Evolutionary conservation across 2,113 vertebrate genomes (phyloP), one percentile per base, ranked within the genome.

Genomic region (Bufo gargarizans): DNA sequence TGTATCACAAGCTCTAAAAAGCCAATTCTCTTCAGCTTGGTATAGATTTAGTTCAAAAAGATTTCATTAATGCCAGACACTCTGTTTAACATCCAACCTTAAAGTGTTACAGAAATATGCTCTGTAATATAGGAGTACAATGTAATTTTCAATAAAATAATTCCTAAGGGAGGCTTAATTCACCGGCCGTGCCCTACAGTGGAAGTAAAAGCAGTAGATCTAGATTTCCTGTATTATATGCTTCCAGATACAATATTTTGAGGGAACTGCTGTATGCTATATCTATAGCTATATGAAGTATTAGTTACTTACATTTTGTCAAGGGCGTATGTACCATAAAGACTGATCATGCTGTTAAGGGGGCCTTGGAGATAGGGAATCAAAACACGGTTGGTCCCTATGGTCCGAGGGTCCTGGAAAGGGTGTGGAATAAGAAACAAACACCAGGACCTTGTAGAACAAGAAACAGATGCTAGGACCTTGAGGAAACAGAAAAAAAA

Each of bases 31-130:
- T 43, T 80, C 61, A 71, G 77, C 59, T 80, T 69, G 61, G 49
- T 80, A 79, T 87, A 80, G 85, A 88, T 81, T 63, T 88, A 82
- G 79, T 81, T 88, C 19, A 63, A 83, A 74, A 82, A 88, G 69
- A 88, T 88, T 88, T 88, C 79, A 88, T 88, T 88, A 88, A 83
- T 82, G 80, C 80, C 86, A 88, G 80, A 77, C 86, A 76, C 47
- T 63, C 67, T 88, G 78, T 63, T 88, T 82, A 88, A 88, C 69
- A 74, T 74, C 67, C 81, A 82, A 88, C 77, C 78, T 81, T 20
- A 82, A 69, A 58, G 78, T 82, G 79, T 69, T 88, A 82, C 20
- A 88, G 77, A 88, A 71, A 82, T 74, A 58, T 88, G 78, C 13
- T 12, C 43, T 49, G 86, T 55, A 82, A 88, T 59, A 63, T 87